Evolutionary conservation across 2,888 invertebrate genomes (phyloP), one percentile per base, ranked within the genome.

Genomic region (Chymomyza fuscimana): DNA sequence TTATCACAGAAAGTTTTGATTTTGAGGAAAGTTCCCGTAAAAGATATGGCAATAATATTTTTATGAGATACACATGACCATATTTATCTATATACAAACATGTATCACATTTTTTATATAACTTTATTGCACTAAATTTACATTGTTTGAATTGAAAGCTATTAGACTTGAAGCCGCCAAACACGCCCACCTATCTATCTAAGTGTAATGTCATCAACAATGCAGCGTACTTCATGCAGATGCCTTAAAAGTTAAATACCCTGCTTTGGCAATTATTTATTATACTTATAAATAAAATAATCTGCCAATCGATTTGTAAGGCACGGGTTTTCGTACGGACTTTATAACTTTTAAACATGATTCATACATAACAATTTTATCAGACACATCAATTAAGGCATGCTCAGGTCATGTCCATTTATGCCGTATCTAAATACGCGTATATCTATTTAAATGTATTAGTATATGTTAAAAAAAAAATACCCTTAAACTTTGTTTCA

Each of bases 51-150:
- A 25, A 12, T 12, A 46, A 5, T 22, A 46, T 51, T 56, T 62
- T 22, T 63, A n/a, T 9, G 2, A 10, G 16, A n/a, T 60, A 16
- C 36, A 9, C 51, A 65, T 29, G 46, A 36, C 36, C 32, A 29
- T 25, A 32, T 25, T 0, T 7, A 19, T 50, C 10, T 25, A 52
- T 52, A 29, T 16, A 52, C 29, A 50, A 25, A 54, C 46, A 46
- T 64, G 29, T 40, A 36, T 32, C 7, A 32, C 19, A 61, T 16
- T 36, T 12, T 19, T 64, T 54, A 50, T 64, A 29, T 22, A 52
- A 16, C 46, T 12, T 25, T 54, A 64, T 54, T 16, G 22, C 19
- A 29, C 51, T 52, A 22, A 64, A 36, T 54, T 56, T 32, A 40
- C 46, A 54, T 25, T 29, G n/a, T 7, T 46, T 46, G 10, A 4